Evolutionary conservation across 2,113 vertebrate genomes (phyloP), one percentile per base, ranked within the genome.

Genomic region (Larimichthys crocea): DNA sequence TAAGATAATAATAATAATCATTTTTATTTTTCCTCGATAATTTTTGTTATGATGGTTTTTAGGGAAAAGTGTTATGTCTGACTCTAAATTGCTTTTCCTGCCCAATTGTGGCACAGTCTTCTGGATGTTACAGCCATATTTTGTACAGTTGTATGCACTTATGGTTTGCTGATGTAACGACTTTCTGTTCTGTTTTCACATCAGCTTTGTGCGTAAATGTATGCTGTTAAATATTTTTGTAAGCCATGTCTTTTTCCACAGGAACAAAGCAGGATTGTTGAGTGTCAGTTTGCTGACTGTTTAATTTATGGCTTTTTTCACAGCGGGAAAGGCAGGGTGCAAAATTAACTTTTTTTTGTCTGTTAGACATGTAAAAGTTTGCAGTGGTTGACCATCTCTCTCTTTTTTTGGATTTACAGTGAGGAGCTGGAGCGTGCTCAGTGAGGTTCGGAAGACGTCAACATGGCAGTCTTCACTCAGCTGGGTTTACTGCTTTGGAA

Each of bases 401-500:
- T 71, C 22, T 77, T n/a, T 80, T 57, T 24, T 57, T 62, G 84
- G 84, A 72, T 76, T 88, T 90, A 55, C 91, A 98, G 97, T 96
- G 95, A 95, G 95, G 96, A 93, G 86, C 91, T 79, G 84, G 22
- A 77, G 92, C 80, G 75, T 74, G 92, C 93, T 95, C 92, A 81
- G 69, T 82, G 79, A 81, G 89, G 55, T 79, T 80, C 88, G 88
- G 94, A 86, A 80, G 87, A 91, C 91, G 80, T 77, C 50, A 93
- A 92, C 89, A 99, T 99, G 98, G 94, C 96, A 67, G 95, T 96
- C 89, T 97, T 96, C 95, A 95, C 98, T 1, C 98, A 99, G 90
- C 85, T 99, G 94, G 96, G 97, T 60, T 92, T 99, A 93, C 94
- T 99, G 89, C 95, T 99, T 0, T 99, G 98, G 98, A 99, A 99